Base-by-base conservation (phyloP, 1,140 invertebrate species). In the Drosophila dunni region DNA sequence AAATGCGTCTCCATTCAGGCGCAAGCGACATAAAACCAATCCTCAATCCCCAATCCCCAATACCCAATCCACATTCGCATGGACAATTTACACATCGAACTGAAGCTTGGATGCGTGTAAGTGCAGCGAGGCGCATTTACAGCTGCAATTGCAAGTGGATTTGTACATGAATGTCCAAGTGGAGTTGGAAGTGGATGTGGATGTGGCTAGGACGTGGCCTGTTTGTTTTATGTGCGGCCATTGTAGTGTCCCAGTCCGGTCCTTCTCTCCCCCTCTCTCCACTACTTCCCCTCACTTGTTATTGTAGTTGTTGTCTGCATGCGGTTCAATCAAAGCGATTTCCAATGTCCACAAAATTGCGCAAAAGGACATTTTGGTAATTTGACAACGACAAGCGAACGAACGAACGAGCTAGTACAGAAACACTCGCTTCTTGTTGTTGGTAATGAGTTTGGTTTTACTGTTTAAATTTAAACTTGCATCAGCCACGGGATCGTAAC, bases 251-350 rank as follows among this genome's bases (percentile, higher is more conserved):
- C 45, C 45, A 50, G 62, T 10, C 17, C 20, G 10, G 2, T 17
- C 11, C 2, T 29, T 29, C 24, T 20, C 17, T 20, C 17, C 20
- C 36, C 7, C 11, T 7, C 54, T 42, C 46, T 17, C 60, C 63
- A 20, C 83, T 71, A 46, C n/a, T 15, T n/a, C 10, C 48, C 36
- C 3, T 44, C 44, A 20, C 15, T 4, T 71, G 54, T 17, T 71
- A 54, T 61, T 71, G 67, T 46, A 65, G 54, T 56, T 79, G 83
- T 88, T 76, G 72, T 63, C 78, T 64, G 75, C 75, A 84, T 89
- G 84, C 84, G 84, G 84, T 89, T 89, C 84, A 89, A 89, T 89
- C 84, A 89, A 89, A 89, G 84, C 84, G 84, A 89, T 89, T 89
- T 89, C 76, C 84, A 90, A 89, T 89, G 84, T 89, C 84, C 84